Evolutionary conservation across 2,113 vertebrate genomes (phyloP), one percentile per base, ranked within the genome.

Genomic region (Lophochroa leadbeateri): DNA sequence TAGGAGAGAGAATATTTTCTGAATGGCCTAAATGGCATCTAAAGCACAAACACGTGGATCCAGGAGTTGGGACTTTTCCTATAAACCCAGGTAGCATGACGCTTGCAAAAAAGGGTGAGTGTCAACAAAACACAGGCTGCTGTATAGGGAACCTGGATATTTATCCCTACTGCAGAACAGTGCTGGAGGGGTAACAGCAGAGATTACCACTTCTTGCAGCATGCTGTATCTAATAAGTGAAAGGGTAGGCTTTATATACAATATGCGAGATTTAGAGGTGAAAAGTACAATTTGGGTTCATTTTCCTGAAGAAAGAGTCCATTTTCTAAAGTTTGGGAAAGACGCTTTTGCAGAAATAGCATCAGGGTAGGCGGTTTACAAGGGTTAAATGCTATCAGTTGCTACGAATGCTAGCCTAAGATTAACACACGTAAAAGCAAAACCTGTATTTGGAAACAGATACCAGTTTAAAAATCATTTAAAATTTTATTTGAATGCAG

Each of bases 71-170:
- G 24, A 5, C 2, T 72, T 69, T 77, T 80, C 21, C 29, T 69
- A 7, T 47, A 67, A 69, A 2, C 15, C 31, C 3, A 3, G 9
- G 15, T 12, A 60, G 10, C 1, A 0, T 6, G 39, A 55, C 11
- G 39, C 10, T 46, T 68, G 61, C 10, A 28, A 68, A 49, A 71
- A 82, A 37, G 46, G 5, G 12, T 27, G 20, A 53, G 24, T 76
- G 13, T 33, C 28, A 64, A 28, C 33, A 77, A 31, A 15, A 35
- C 18, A 31, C 3, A 53, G 14, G 19, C 17, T 63, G n/a, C 31
- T 37, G 4, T 75, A 35, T 8, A 53, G 29, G 60, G 13, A 80
- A 71, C 8, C 13, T 71, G 19, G 12, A n/a, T 89, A 47, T 69
- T 84, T 57, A 43, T 67, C 33, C 20, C 12, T 35, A 7, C 20